Evolutionary conservation across 1,140 invertebrate genomes (phyloP).

Genomic region (Drosophila baimaii): DNA sequence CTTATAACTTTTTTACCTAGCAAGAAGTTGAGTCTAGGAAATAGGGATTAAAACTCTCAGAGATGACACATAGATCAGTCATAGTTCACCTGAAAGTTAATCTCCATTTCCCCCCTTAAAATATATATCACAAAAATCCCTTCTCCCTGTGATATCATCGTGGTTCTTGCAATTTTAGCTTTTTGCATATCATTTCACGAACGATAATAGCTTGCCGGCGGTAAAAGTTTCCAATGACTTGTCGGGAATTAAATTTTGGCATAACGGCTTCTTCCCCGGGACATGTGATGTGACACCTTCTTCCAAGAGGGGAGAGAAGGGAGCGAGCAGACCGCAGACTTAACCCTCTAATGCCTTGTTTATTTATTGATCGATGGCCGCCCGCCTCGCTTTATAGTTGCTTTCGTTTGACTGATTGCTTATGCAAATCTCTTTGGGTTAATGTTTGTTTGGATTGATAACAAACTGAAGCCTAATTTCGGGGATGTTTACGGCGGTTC

Average conservation of each 20-base stretch:
- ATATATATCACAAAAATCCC: background rate
- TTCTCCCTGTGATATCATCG: slow-evolving; percentile 13
- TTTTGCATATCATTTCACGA: slow-evolving; percentile 8
- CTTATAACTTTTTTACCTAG: background rate
- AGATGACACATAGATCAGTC: background rate
- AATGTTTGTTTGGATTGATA: slow-evolving; percentile 63
- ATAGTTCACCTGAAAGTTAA: background rate
- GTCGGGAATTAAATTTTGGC: slow-evolving; percentile 8
- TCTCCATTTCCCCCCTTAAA: background rate
- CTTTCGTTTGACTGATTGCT: slow-evolving; percentile 43
- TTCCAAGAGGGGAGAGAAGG: too few species aligned
- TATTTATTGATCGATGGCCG: slow-evolving; percentile 51
- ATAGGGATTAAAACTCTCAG: background rate
- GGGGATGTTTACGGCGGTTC: slow-evolving; percentile 61
- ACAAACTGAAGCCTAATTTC: slow-evolving; percentile 76
- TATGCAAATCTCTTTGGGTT: slow-evolving; percentile 53
- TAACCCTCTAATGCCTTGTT: slow-evolving; percentile 46
- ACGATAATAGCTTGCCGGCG: slow-evolving; percentile 7
- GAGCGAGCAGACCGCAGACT: slow-evolving; percentile 24
- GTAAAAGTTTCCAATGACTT: slow-evolving; percentile 42
- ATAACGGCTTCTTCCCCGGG: slow-evolving; percentile 2
- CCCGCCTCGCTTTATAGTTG: slow-evolving; percentile 32
- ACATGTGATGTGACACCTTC: slow-evolving; percentile 45
- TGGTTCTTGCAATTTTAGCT: slow-evolving; percentile 4
- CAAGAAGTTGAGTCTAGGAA: background rate